phyloP scores from a whole-genome alignment of 2,888 invertebrate species.

The Orthosia incerta region DNA sequence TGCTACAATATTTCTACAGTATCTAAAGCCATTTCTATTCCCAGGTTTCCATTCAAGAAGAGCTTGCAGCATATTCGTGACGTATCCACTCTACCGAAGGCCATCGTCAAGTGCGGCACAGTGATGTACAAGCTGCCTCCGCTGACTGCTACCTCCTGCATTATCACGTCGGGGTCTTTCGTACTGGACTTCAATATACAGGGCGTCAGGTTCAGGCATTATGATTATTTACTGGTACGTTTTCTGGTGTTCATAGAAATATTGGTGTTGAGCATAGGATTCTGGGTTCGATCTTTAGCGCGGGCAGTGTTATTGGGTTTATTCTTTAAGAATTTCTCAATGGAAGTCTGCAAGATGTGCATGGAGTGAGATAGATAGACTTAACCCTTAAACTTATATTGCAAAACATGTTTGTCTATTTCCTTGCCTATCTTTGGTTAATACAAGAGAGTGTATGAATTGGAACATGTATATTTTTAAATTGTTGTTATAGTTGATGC shows the following conservation, averaged over 20 bases:
- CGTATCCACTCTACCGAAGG: constrained; percentile 84
- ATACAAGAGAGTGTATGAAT: not conserved
- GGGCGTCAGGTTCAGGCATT: constrained; percentile 85
- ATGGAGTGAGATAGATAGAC: too few relatives aligned
- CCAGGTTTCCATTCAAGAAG: constrained; percentile 88
- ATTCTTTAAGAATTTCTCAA: too few relatives aligned
- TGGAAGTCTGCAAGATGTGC: too few relatives aligned
- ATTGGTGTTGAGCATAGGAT: not conserved
- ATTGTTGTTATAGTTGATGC: constrained; percentile 75
- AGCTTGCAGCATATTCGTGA: constrained; percentile 83
- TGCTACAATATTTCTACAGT: not conserved
- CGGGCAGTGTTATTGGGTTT: too few relatives aligned
- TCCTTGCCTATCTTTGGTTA: not conserved
- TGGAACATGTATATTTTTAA: not conserved
- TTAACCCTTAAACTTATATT: too few relatives aligned
- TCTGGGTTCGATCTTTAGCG: too few relatives aligned
- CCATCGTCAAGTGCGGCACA: constrained; percentile 87
- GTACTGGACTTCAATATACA: constrained; percentile 88
- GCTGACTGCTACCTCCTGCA: constrained; percentile 84
- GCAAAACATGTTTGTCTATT: too few relatives aligned
- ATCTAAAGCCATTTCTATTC: not conserved
- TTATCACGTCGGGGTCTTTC: constrained; percentile 87
- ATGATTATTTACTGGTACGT: constrained; percentile 84
- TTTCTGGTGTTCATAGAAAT: not conserved
- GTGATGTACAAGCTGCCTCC: constrained; percentile 87